A percentile compares a stretch with the other conserved stretches of the same genome.
Conservation (phyloP, 35 echinoderm and acorn worm genomes). For the Ophioderma brevispina region DNA sequence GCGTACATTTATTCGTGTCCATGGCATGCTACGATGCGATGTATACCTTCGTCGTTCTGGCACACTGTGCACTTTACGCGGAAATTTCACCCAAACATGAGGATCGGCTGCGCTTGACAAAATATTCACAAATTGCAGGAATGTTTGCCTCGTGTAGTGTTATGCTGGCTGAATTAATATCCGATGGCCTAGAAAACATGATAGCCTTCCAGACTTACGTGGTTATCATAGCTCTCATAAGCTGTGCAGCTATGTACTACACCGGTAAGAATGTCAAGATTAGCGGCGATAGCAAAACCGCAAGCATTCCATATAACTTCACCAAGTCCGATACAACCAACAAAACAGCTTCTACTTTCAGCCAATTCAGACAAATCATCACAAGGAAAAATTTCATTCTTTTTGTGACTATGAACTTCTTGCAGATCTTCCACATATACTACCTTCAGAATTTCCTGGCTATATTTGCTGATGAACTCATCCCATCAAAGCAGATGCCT, state of each 20-base stretch:
- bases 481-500: slow-evolving; percentile 57
- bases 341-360: background rate
- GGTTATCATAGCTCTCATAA: slow-evolving; percentile 66
- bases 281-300: background rate
- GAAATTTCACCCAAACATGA: slow-evolving; percentile 83
- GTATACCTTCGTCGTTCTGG: slow-evolving; percentile 85
- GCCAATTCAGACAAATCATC: slow-evolving; percentile 75
- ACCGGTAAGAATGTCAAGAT: slow-evolving; percentile 71
- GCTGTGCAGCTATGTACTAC: slow-evolving; percentile 79
- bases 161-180: slow-evolving; percentile 62
- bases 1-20: slow-evolving; percentile 74
- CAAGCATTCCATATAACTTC: background rate
- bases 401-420: slow-evolving; percentile 89
- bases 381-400: slow-evolving; percentile 64
- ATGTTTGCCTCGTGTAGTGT: slow-evolving; percentile 64
- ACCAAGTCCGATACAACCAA: background rate
- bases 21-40: slow-evolving; percentile 90
- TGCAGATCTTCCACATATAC: slow-evolving; percentile 73
- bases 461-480: slow-evolving; percentile 83
- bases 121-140: slow-evolving; percentile 71
- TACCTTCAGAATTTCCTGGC: slow-evolving; percentile 78
- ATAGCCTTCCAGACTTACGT: slow-evolving; percentile 81
- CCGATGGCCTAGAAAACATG: slow-evolving; percentile 77
- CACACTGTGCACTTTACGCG: slow-evolving; percentile 83
- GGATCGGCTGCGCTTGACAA: slow-evolving; percentile 70